Base-by-base conservation (phyloP, 1,140 invertebrate genomes). In the Luehdorfia chinensis region DNA sequence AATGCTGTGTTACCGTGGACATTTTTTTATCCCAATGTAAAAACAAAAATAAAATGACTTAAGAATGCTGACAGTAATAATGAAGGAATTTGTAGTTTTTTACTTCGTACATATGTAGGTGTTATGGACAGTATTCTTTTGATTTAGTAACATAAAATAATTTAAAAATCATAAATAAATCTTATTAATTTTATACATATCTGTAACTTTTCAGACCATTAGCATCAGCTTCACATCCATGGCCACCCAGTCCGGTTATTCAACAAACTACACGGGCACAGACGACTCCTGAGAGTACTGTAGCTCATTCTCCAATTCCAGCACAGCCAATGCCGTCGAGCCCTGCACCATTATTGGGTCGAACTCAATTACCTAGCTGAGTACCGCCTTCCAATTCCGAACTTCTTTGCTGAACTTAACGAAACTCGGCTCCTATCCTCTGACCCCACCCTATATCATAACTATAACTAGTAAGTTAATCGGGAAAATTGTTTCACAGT, bases 211-310 rank as follows among this genome's bases (percentile, higher is more conserved):
- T 39, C 72, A 89, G 89, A 76, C 89, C 88, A 62, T 71, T 89
- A 56, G 85, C 88, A 60, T 80, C 87, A 72, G 74, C 86, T 55
- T 80, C 89, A 21, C 92, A 93, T 65, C 91, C 91, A 25, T 94
- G 92, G 92, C 92, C 92, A 54, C 90, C 90, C 41, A 93, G 91
- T 74, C 92, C 93, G 56, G 90, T 93, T 44, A 84, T 93, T 58
- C 92, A 92, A 50, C 90, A 92, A 43, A 90, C 92, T 53, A 90
- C 90, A 59, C 87, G 92, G 48, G 92, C 92, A 36, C 92, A 93
- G 76, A 89, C 93, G 37, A 91, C 93, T 28, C 92, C 92, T 12
- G 92, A 93, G 70, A 92, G 91, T 53, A 88, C 90, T 67, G 73
- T 87, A 58, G 79, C 84, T 30, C 84, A 88, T 61, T 67, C 86